phyloP scores from a whole-genome alignment of 2,888 invertebrate species.

The Tubulanus polymorphus region DNA sequence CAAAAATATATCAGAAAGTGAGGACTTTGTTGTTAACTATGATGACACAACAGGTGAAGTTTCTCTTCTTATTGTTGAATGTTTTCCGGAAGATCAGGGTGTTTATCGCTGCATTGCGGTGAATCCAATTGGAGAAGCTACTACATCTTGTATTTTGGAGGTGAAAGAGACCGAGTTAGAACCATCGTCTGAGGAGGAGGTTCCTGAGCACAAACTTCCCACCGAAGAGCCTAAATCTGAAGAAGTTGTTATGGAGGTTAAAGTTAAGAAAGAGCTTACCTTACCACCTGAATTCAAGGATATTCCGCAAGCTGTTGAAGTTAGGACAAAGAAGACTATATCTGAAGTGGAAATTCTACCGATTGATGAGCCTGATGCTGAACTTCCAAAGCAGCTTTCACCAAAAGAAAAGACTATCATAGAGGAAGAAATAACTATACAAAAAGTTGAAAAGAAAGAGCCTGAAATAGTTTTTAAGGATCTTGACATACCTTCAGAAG shows the following conservation, averaged over 20 bases:
- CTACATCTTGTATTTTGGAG: constrained; percentile 50
- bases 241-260: constrained; percentile 17
- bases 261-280: background rate
- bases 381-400: constrained; percentile 23
- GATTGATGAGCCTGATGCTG: constrained; percentile 12
- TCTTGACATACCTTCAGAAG: constrained; percentile 20
- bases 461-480: constrained; percentile 27
- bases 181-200: constrained; percentile 22
- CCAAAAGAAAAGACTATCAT: background rate
- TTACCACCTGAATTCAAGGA: no score
- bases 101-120: constrained; percentile 73
- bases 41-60: constrained; percentile 46
- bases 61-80: constrained; percentile 50
- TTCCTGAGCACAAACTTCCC: background rate
- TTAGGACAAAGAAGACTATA: background rate
- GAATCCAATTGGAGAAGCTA: constrained; percentile 84
- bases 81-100: constrained; percentile 52
- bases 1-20: constrained; percentile 49
- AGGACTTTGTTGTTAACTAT: constrained; percentile 51
- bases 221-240: constrained; percentile 5
- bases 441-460: background rate
- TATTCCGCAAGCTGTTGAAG: constrained; percentile 4
- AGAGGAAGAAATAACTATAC: background rate
- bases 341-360: constrained; percentile 3
- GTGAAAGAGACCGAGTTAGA: constrained; percentile 16